phyloP scores from a whole-genome alignment of 2,113 vertebrate genomes.

The Leptosomus discolor region DNA sequence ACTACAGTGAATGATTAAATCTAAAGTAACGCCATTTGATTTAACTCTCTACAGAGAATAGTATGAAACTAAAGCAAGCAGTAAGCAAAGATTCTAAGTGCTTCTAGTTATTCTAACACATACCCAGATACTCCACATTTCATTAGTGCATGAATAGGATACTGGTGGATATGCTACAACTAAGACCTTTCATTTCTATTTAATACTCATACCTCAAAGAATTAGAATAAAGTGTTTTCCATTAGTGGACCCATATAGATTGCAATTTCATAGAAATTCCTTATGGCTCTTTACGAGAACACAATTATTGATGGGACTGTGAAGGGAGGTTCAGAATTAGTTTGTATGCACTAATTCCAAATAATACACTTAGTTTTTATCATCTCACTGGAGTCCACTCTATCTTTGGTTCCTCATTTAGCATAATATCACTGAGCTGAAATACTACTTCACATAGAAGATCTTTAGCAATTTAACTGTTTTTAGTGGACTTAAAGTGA shows the following conservation, averaged over 20 bases:
- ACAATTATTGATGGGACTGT: background rate
- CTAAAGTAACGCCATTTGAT: background rate
- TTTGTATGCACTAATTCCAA: background rate
- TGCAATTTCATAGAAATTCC: background rate
- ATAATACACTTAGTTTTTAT: constrained; percentile 2
- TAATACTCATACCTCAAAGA: background rate
- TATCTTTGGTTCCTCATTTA: background rate
- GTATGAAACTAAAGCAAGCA: background rate
- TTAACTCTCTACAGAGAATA: background rate
- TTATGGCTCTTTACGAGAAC: background rate
- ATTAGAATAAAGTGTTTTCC: background rate
- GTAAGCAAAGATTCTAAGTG: background rate
- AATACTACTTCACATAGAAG: background rate
- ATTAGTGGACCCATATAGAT: background rate
- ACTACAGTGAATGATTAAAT: background rate
- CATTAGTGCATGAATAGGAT: background rate
- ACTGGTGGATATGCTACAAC: background rate
- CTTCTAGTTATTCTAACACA: background rate
- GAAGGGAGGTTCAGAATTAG: background rate
- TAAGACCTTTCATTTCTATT: background rate
- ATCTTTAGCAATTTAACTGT: background rate
- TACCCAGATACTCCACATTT: background rate
- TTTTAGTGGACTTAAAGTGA: constrained; percentile 19
- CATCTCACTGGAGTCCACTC: background rate
- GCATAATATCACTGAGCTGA: background rate